Base-by-base conservation (phyloP, 2,888 invertebrate genomes). In the Caenorhabditis japonica region DNA sequence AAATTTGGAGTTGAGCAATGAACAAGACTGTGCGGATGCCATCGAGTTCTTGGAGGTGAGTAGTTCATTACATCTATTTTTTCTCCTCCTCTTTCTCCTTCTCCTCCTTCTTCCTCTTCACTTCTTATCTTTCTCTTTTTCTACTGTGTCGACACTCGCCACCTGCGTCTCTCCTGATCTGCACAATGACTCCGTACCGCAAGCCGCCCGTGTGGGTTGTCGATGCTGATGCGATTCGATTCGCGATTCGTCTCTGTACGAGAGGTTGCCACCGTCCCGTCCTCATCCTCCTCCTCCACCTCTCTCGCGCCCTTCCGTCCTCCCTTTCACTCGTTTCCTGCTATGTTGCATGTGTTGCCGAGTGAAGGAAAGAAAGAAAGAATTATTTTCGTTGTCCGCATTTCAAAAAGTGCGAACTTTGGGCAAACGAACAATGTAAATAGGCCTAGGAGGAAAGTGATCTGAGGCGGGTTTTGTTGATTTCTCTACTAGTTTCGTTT, bases 21-120 rank as follows among this genome's bases (percentile, higher is more conserved):
- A 84, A 49, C 79, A 80, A 43, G 84, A 84, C 69, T 52, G 71
- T 25, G 56, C 77, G 27, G 66, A 77, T 38, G 84, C 84, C 19
- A 66, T 75, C 33, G 60, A 69, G 33, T 72, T 82, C 43, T 58
- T 84, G 15, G 68, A 84, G 75, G 83, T 83, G 25, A 51, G 78
- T 75, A 25, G 53, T 59, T 69, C 60, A 58, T 62, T 70, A 58
- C 62, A 46, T 56, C 12, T 21, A n/a, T 52, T 51, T 66, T 52
- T 38, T 58, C 47, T 60, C 39, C 41, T 66, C 59, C 43, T 41
- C 41, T 17, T 44, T 10, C 19, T 34, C 47, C 23, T 4, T 34
- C 38, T 34, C 36, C 47, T 23, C 27, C 25, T 44, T 53, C 47
- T 46, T 36, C 46, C 43, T 56, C 56, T 52, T 51, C n/a, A 23